phyloP scores from a whole-genome alignment of 64 coral and sea anemone genomes.

The Pocillopora damicornis region DNA sequence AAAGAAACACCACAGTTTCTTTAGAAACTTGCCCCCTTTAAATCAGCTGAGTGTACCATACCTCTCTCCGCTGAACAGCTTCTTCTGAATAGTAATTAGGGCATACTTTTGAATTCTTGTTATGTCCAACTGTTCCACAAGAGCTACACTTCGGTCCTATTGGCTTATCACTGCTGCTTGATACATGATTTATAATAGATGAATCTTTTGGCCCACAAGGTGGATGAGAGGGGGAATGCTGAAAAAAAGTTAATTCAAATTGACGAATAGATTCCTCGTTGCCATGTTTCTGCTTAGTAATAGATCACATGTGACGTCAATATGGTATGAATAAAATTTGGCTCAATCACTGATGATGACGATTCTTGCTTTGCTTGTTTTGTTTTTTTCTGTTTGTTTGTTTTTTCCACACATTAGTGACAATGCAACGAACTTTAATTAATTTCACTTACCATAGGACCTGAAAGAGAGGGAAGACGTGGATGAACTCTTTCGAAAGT shows the following conservation, averaged over 20 bases:
- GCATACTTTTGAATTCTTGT: slow-evolving; percentile 40
- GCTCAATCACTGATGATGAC: too few relatives aligned
- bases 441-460: not conserved
- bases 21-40: too few relatives aligned
- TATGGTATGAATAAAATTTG: too few relatives aligned
- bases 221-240: not conserved
- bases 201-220: slow-evolving; percentile 14
- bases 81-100: slow-evolving; percentile 42
- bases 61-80: slow-evolving; percentile 44
- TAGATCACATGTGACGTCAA: too few relatives aligned
- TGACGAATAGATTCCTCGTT: too few relatives aligned
- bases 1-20: too few relatives aligned
- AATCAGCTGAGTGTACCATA: not conserved
- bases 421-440: not conserved
- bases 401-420: too few relatives aligned
- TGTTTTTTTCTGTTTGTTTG: too few relatives aligned
- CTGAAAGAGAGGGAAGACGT: not conserved
- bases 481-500: slow-evolving; percentile 16
- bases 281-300: too few relatives aligned
- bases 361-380: too few relatives aligned
- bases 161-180: not conserved
- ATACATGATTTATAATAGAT: not conserved
- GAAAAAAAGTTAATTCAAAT: not conserved
- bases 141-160: slow-evolving; percentile 44
- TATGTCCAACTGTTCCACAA: slow-evolving; percentile 49